Conservation (phyloP, 2,797 vertebrate species). For the Hemibagrus guttatus region DNA sequence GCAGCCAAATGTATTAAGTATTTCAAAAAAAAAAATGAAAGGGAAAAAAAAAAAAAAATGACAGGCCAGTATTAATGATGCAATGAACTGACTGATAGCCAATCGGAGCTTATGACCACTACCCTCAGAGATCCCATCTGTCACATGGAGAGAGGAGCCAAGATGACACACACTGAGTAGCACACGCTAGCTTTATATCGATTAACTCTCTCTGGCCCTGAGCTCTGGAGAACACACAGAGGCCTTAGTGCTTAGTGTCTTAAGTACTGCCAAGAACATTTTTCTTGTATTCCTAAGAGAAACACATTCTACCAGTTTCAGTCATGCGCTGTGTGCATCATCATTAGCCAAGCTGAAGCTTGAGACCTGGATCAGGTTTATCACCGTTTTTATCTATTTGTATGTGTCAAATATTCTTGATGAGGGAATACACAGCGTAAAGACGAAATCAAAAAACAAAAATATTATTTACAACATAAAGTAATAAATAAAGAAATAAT, state of each 20-base stretch:
- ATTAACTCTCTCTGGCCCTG: conserved; percentile 55
- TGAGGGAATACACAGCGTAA: background rate
- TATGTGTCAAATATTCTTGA: background rate
- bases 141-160: conserved; percentile 54
- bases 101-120: conserved; percentile 56
- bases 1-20: conserved; percentile 9
- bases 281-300: conserved; percentile 25
- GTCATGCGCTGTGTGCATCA: conserved; percentile 11
- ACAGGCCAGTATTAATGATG: conserved; percentile 52
- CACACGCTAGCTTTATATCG: conserved; percentile 54
- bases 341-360: conserved; percentile 10
- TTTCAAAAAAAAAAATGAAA: background rate
- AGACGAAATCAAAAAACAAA: background rate
- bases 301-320: conserved; percentile 28
- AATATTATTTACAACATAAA: background rate
- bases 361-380: background rate
- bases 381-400: background rate
- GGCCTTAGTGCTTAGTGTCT: conserved; percentile 47
- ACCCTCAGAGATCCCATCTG: conserved; percentile 61
- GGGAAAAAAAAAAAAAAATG: conserved; percentile 1
- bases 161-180: conserved; percentile 52
- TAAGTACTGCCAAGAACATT: conserved; percentile 40
- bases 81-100: conserved; percentile 58
- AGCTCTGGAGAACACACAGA: conserved; percentile 37
- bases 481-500: no score